Conservation (phyloP, 2,113 vertebrate species). For the Rhinolophus sinicus region DNA sequence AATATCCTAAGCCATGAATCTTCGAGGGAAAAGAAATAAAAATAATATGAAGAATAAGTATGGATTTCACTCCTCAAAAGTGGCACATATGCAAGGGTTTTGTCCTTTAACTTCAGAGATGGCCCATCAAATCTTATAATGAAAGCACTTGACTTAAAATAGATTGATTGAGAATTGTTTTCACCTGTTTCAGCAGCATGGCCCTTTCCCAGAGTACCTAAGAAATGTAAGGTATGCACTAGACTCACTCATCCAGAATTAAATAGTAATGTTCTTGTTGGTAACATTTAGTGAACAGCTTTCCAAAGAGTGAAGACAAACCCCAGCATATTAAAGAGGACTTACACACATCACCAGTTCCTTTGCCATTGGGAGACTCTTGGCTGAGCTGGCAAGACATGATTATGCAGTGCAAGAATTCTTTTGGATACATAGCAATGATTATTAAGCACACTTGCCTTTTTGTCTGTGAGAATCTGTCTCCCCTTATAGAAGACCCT, state of each 20-base stretch:
- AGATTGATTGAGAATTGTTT: background rate
- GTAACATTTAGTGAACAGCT: background rate
- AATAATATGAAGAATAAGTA: background rate
- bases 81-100: background rate
- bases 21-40: background rate
- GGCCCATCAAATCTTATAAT: background rate
- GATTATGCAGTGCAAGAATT: background rate
- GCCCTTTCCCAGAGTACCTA: background rate
- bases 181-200: background rate
- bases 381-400: background rate
- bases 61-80: background rate
- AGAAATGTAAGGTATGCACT: background rate
- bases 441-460: background rate
- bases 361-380: background rate
- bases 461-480: background rate
- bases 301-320: background rate
- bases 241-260: background rate
- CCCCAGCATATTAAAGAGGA: background rate
- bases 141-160: background rate
- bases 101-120: background rate
- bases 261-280: background rate
- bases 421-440: background rate
- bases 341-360: background rate
- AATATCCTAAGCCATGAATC: background rate
- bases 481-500: background rate